Base-by-base conservation (phyloP, 2,888 invertebrate genomes). In the Rhyacophila evoluta region DNA sequence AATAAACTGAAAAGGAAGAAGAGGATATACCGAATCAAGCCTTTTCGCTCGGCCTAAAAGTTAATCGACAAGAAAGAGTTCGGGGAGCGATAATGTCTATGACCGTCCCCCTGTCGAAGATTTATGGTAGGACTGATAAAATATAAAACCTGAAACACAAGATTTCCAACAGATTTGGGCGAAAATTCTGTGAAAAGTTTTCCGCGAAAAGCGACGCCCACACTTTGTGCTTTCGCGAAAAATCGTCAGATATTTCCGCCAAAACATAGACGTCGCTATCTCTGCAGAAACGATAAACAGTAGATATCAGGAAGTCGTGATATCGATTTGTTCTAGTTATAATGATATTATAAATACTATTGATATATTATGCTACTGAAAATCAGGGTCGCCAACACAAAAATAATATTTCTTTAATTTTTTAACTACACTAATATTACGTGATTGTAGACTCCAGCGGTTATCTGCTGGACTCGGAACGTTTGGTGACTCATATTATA, bases 31-130 rank as follows among this genome's bases (percentile, higher is more conserved):
- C 55, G 10, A 25, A 55, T 25, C 15, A 19, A 19, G 55, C 55
- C 19, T 19, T 19, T 55, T 55, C 15, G 55, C 19, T 33, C 55
- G 15, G 55, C 15, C 55, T 19, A 10, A 25, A 55, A 55, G 55
- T 55, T 55, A 55, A 55, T 55, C 55, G 55, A 55, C 55, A 55
- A 55, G 55, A 55, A 55, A 55, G 25, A 55, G 55, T 55, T 55
- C 19, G 19, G 19, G 8, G 1, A 0, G 25, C 55, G 55, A 55
- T 55, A 55, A 25, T 55, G 55, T 55, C 55, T 25, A 25, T 8
- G 25, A 19, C 19, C 55, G 8, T 55, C 55, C 55, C 55, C 55
- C 3, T 6, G 29, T 33, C 10, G 55, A 8, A 55, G 55, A 55
- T 55, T 55, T 55, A 55, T 55, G 55, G 6, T 8, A 19, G 19